A percentile compares a stretch with the other conserved stretches of the same genome.
Evolutionary conservation across 2,797 vertebrate species (phyloP).

Genomic region (Hemibagrus guttatus): DNA sequence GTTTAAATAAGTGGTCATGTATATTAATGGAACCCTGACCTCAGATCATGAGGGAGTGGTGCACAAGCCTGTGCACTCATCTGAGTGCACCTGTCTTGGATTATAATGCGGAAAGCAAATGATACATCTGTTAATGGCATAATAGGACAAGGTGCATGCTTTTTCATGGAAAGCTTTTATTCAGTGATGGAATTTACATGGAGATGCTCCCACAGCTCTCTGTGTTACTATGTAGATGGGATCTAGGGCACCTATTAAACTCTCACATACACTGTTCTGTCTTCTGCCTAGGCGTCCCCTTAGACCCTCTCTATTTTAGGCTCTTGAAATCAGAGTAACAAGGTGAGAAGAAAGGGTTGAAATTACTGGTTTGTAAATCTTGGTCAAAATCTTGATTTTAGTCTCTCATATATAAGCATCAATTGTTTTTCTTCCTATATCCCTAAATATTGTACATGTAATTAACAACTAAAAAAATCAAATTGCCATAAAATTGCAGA

Average conservation of each 20-base stretch:
- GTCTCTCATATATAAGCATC: neutral
- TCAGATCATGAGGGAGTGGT: constrained; percentile 20
- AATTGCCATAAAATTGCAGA: neutral
- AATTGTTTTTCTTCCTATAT: too few relatives aligned
- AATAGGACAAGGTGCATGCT: neutral
- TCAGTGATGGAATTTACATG: neutral
- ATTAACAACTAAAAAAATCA: neutral
- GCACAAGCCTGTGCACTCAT: constrained; percentile 21
- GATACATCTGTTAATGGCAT: neutral
- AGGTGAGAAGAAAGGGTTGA: neutral
- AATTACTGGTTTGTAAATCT: neutral
- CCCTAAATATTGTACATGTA: neutral
- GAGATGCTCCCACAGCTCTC: neutral
- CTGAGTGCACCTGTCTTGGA: constrained; percentile 2
- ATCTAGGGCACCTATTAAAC: neutral
- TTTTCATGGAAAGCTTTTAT: neutral
- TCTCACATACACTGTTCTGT: neutral
- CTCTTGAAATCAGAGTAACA: neutral
- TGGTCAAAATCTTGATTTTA: neutral
- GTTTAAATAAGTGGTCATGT: constrained; percentile 17
- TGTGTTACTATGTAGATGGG: neutral
- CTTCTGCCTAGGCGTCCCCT: neutral
- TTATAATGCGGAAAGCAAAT: neutral
- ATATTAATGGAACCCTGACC: constrained; percentile 38
- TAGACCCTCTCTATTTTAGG: neutral